phyloP scores from a whole-genome alignment of 2,888 invertebrate species.

The Ceramica pisi region DNA sequence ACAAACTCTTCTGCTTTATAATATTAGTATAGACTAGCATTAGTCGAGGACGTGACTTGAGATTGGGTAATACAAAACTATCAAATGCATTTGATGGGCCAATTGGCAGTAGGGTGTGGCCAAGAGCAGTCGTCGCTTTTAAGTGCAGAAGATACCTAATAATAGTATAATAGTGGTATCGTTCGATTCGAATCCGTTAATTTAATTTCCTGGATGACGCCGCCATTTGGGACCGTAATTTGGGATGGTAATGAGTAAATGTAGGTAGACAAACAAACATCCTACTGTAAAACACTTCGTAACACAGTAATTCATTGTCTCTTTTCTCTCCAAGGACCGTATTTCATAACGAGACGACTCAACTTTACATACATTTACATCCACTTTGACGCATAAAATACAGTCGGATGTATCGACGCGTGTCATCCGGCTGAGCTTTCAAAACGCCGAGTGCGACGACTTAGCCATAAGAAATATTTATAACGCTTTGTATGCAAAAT shows the following conservation, averaged over 20 bases:
- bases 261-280: constrained; percentile 46
- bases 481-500: constrained; percentile 90
- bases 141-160: constrained; percentile 8
- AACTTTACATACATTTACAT: constrained; percentile 87
- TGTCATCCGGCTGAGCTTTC: constrained; percentile 86
- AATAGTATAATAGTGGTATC: constrained; percentile 19
- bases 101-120: constrained; percentile 32
- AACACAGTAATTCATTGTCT: constrained; percentile 71
- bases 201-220: constrained; percentile 9
- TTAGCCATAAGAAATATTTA: constrained; percentile 88
- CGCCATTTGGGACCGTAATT: constrained; percentile 3
- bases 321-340: constrained; percentile 68
- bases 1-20: too few relatives aligned
- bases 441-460: constrained; percentile 81
- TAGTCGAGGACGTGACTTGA: constrained; percentile 43
- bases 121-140: constrained; percentile 3
- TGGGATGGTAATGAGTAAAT: constrained; percentile 17
- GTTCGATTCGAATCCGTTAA: constrained; percentile 1
- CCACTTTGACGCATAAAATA: constrained; percentile 80
- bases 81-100: constrained; percentile 51
- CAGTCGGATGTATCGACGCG: constrained; percentile 83
- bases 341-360: constrained; percentile 81
- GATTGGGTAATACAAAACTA: constrained; percentile 49
- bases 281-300: constrained; percentile 70
- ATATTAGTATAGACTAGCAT: too few relatives aligned